Evolutionary conservation across 2,113 vertebrate genomes (phyloP).

Genomic region (Pelusios castaneus): DNA sequence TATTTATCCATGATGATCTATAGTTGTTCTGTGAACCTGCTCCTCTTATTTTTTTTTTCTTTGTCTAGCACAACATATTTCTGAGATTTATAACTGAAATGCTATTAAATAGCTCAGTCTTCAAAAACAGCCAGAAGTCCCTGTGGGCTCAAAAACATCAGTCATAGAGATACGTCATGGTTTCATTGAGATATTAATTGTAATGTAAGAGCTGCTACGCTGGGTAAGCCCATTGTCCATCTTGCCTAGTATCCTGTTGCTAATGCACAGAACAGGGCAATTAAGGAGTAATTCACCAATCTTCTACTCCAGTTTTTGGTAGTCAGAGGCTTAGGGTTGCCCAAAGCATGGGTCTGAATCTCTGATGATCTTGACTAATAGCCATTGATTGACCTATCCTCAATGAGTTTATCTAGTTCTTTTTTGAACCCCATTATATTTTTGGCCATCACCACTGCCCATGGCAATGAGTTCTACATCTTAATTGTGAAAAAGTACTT

Average conservation of each 20-base stretch:
- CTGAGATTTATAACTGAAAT: constrained; percentile 6
- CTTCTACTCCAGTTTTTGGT: background rate
- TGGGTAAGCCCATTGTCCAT: background rate
- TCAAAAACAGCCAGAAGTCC: constrained; percentile 31
- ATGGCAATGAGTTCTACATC: background rate
- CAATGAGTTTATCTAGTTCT: background rate
- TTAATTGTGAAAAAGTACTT: background rate
- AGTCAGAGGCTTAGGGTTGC: background rate
- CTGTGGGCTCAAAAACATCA: background rate
- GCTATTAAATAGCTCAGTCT: constrained; percentile 22
- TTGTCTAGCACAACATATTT: constrained; percentile 32
- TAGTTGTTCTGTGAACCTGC: constrained; percentile 23
- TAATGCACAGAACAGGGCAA: background rate
- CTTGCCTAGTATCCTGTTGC: background rate
- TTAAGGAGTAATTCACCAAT: background rate
- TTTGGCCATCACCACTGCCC: background rate
- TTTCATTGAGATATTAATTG: background rate
- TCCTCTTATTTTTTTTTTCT: constrained; percentile 25
- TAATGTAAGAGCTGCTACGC: background rate
- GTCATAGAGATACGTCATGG: background rate
- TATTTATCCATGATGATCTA: constrained; percentile 39
- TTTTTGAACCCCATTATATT: background rate
- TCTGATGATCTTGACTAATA: background rate
- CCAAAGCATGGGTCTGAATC: background rate
- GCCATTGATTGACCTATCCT: background rate